Conservation (phyloP, 1,140 invertebrate species). For the Lanistes nyassanus region DNA sequence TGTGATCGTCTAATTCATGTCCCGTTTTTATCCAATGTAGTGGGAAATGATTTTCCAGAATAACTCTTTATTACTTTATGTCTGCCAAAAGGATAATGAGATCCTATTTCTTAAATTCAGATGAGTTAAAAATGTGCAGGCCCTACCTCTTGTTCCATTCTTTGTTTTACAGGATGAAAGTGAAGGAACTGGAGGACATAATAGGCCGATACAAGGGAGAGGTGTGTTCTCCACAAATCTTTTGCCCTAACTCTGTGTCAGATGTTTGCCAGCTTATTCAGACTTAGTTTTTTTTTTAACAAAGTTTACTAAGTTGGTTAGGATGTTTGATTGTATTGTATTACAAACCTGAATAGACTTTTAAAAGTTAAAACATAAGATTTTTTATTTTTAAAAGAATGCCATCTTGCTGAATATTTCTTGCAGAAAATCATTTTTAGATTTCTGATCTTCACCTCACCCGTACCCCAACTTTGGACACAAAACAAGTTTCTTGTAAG, state of each 20-base stretch:
- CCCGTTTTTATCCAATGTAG: too few relatives aligned
- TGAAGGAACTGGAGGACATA: slow-evolving; percentile 56
- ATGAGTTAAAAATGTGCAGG: too few relatives aligned
- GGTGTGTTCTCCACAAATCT: slow-evolving; percentile 34
- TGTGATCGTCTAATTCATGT: too few relatives aligned
- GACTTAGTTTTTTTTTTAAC: not conserved
- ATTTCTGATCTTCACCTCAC: too few relatives aligned
- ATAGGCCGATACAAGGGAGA: slow-evolving; percentile 61
- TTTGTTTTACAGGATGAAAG: slow-evolving; percentile 52
- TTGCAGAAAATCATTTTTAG: not conserved
- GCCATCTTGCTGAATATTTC: slow-evolving; percentile 1
- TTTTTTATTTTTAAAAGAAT: too few relatives aligned
- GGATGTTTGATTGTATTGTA: not conserved
- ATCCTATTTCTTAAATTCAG: too few relatives aligned
- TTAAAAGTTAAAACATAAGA: not conserved
- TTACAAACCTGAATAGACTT: not conserved
- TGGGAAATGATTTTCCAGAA: too few relatives aligned
- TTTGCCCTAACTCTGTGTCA: too few relatives aligned
- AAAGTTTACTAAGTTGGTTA: not conserved
- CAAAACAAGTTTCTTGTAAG: not conserved
- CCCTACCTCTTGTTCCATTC: too few relatives aligned
- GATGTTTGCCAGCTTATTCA: too few relatives aligned
- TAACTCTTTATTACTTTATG: too few relatives aligned
- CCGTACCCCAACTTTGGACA: not conserved
- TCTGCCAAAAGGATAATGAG: too few relatives aligned